Evolutionary conservation across 2,888 invertebrate genomes (phyloP), one percentile per base, ranked within the genome.

Genomic region (Orthosia cruda): DNA sequence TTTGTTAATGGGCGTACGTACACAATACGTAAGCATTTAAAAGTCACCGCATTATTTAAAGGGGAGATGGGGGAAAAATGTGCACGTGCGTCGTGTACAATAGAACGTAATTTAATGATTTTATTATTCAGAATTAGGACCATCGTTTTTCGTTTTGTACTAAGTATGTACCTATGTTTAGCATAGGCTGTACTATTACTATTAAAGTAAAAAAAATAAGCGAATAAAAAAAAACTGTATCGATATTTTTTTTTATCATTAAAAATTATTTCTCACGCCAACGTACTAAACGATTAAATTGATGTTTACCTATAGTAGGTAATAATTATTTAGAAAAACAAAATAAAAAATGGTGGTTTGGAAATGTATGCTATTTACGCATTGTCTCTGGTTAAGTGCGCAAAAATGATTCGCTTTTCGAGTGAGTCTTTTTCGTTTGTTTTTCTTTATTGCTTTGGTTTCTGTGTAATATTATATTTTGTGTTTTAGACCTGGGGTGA

Each of bases 21-120:
- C 49, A 64, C 40, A 72, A 62, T 50, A 32, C n/a, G 50, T 47
- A 15, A 45, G 20, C 50, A 55, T 66, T 65, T 62, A 66, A 62
- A 65, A 47, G 52, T 67, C 26, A 71, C 16, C 23, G 18, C n/a
- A 13, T 20, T 32, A 50, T 45, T 61, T 63, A 26, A 55, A 78
- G 66, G 81, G 81, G 71, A 76, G 76, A n/a, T 67, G 26, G 81
- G 66, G 57, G 26, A 15, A 2, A 66, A 57, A 62, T 18, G 16
- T 20, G 45, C 55, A 66, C 26, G 20, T 13, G 32, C 26, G 26
- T 26, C 11, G n/a, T n/a, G 15, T 26, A 52, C 12, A 52, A 45
- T 26, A 16, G 16, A 66, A 52, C 1, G 12, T 68, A 3, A 65
- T 52, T 52, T n/a, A 23, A 66, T 71, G 68, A 11, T 70, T 58